A percentile compares a stretch with the other conserved stretches of the same genome.
phyloP scores from a whole-genome alignment of 2,888 invertebrate species.

The Yponomeuta cagnagella region DNA sequence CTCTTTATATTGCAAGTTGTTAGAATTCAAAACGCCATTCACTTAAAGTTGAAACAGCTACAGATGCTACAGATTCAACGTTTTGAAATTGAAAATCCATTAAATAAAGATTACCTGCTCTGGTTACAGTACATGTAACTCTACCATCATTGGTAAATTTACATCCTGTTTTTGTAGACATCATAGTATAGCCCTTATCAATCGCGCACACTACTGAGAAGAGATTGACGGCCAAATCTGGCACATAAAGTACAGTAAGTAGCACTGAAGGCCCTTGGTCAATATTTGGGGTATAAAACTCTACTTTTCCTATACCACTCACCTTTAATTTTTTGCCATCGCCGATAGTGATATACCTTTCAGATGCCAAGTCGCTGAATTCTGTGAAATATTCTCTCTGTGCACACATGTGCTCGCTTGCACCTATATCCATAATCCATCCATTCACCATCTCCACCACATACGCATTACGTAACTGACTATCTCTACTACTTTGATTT shows the following conservation, averaged over 20 bases:
- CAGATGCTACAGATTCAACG: too few species aligned
- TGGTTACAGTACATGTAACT: slow-evolving; percentile 13
- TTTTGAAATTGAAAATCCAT: too few species aligned
- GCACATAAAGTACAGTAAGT: background rate
- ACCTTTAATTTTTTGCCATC: background rate
- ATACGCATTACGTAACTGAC: background rate
- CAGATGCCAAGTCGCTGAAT: slow-evolving; percentile 18
- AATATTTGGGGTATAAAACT: slow-evolving; percentile 13
- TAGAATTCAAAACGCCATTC: slow-evolving; percentile 1
- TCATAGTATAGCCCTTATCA: slow-evolving; percentile 21
- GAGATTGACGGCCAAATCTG: slow-evolving; percentile 23
- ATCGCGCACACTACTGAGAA: slow-evolving; percentile 24
- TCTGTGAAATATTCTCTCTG: slow-evolving; percentile 15
- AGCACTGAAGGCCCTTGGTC: slow-evolving; percentile 13
- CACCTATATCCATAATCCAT: slow-evolving; percentile 15
- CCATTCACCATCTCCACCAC: background rate
- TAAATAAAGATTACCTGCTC: background rate
- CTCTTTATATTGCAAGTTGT: slow-evolving; percentile 4
- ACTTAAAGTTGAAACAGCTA: too few species aligned
- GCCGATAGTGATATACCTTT: too few species aligned
- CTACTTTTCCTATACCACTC: slow-evolving; percentile 2
- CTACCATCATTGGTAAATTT: slow-evolving; percentile 22
- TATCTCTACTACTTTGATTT: background rate
- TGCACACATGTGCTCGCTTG: slow-evolving; percentile 24
- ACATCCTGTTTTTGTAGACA: slow-evolving; percentile 23